Evolutionary conservation across 2,888 invertebrate genomes (phyloP).

Genomic region (Hyposoter didymator): DNA sequence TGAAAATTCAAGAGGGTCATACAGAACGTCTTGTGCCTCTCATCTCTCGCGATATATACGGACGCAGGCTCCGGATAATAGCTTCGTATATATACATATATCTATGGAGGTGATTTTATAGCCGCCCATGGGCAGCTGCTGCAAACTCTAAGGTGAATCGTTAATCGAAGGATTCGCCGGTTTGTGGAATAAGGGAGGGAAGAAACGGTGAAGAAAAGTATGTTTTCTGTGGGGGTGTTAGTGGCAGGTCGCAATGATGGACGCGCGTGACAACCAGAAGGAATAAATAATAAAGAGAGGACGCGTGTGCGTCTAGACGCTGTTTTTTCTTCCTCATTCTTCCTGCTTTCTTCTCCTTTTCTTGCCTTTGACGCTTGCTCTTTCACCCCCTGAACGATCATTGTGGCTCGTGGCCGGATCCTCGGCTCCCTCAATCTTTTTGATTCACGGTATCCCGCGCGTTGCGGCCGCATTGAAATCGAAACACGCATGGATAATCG

Average conservation of each 20-base stretch:
- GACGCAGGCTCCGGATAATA: conserved; percentile 32
- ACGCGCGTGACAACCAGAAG: conserved; percentile 73
- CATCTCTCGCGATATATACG: conserved; percentile 22
- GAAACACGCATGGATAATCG: conserved; percentile 63
- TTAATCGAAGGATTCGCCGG: conserved; percentile 62
- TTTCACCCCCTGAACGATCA: conserved; percentile 58
- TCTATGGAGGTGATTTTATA: conserved; percentile 23
- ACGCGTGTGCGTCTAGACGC: conserved; percentile 71
- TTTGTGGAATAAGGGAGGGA: conserved; percentile 22
- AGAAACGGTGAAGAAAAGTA: conserved; percentile 49
- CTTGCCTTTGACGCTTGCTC: conserved; percentile 45
- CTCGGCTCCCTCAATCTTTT: conserved; percentile 62
- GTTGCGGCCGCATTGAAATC: not conserved
- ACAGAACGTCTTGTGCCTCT: conserved; percentile 36
- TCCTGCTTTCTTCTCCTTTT: conserved; percentile 38
- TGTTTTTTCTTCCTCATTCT: conserved; percentile 39
- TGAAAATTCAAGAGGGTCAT: conserved; percentile 67
- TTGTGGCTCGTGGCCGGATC: conserved; percentile 74
- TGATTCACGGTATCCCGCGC: conserved; percentile 35
- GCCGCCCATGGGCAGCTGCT: conserved; percentile 57
- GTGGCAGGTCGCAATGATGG: conserved; percentile 72
- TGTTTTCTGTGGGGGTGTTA: conserved; percentile 51
- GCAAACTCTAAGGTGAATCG: conserved; percentile 52
- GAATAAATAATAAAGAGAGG: conserved; percentile 76
- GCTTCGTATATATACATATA: conserved; percentile 2